A percentile compares a stretch with the other conserved stretches of the same genome.
These are phyloP conservation scores for Agrotis puta DNA, from an alignment of 2,888 invertebrate genomes.

Conservation along the genomic window DNA sequence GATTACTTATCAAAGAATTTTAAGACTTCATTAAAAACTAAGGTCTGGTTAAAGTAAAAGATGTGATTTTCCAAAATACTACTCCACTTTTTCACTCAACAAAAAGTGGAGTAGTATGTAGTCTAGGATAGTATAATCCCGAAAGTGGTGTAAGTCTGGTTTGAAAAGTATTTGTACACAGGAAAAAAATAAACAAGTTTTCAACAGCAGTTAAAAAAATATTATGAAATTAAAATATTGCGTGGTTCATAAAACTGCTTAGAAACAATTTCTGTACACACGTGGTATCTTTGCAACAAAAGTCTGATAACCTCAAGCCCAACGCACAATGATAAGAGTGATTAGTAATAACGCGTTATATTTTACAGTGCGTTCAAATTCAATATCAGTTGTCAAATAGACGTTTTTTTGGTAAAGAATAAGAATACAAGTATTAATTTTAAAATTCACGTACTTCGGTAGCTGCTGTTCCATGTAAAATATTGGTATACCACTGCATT, in stretches of 20 bases:
- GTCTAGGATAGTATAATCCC: too few species aligned
- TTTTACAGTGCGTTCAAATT: slow-evolving; percentile 55
- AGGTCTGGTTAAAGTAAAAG: too few species aligned
- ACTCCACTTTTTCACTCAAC: too few species aligned
- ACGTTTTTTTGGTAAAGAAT: slow-evolving; percentile 8
- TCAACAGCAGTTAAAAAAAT: not conserved
- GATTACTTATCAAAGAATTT: too few species aligned
- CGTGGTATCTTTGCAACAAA: slow-evolving; percentile 68
- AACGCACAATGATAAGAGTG: slow-evolving; percentile 65
- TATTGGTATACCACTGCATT: not conserved
- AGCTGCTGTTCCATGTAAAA: not conserved
- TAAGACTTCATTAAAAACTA: too few species aligned
- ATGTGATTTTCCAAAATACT: too few species aligned
- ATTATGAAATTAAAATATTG: slow-evolving; percentile 19
- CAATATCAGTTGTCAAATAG: slow-evolving; percentile 32
- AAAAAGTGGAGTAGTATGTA: too few species aligned
- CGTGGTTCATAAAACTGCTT: slow-evolving; percentile 45
- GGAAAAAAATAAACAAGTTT: not conserved
- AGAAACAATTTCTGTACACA: slow-evolving; percentile 59
- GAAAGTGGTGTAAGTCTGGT: not conserved
- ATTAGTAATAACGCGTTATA: slow-evolving; percentile 60
- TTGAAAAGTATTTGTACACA: not conserved
- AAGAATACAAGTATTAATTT: not conserved
- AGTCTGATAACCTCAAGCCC: slow-evolving; percentile 67
- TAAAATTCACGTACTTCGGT: not conserved